phyloP scores from a whole-genome alignment of 64 coral and sea anemone genomes.

The Montipora cactus region DNA sequence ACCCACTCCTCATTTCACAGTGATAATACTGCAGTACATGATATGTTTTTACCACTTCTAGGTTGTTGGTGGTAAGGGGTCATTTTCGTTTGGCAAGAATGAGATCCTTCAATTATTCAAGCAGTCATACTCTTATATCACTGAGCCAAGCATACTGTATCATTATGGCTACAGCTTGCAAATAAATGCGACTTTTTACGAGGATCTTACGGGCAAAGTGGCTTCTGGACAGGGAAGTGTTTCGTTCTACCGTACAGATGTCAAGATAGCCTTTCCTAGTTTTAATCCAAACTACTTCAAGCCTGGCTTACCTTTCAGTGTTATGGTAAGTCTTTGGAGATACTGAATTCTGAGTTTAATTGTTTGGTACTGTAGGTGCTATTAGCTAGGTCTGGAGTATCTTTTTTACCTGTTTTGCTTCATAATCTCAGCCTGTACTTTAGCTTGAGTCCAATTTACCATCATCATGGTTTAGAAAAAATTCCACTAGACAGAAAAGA shows the following conservation, averaged over 20 bases:
- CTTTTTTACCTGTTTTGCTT: too few species aligned
- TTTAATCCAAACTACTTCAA: conserved; percentile 65
- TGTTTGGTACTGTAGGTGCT: too few species aligned
- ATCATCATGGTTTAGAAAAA: too few species aligned
- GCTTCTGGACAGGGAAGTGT: conserved; percentile 14
- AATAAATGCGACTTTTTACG: conserved; percentile 66
- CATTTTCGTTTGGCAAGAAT: conserved; percentile 42
- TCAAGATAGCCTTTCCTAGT: conserved; percentile 44
- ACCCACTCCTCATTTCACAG: too few species aligned
- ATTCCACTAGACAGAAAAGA: too few species aligned
- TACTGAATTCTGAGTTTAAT: background rate
- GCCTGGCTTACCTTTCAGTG: conserved; percentile 52
- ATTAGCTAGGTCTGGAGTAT: too few species aligned
- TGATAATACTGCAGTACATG: too few species aligned
- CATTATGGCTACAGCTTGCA: background rate
- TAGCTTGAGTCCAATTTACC: too few species aligned
- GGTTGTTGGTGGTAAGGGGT: background rate
- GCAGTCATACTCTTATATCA: background rate
- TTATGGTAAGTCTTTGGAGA: conserved; percentile 36
- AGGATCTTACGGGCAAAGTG: conserved; percentile 59
- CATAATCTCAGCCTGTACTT: too few species aligned
- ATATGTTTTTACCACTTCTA: background rate
- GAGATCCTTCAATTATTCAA: conserved; percentile 22
- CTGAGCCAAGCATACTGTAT: background rate
- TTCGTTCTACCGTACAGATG: conserved; percentile 39